Percentiles rank a stretch among this genome's conserved stretches.
phyloP scores from a whole-genome alignment of 2,888 invertebrate genomes.

The Scaptomyza polygonia region DNA sequence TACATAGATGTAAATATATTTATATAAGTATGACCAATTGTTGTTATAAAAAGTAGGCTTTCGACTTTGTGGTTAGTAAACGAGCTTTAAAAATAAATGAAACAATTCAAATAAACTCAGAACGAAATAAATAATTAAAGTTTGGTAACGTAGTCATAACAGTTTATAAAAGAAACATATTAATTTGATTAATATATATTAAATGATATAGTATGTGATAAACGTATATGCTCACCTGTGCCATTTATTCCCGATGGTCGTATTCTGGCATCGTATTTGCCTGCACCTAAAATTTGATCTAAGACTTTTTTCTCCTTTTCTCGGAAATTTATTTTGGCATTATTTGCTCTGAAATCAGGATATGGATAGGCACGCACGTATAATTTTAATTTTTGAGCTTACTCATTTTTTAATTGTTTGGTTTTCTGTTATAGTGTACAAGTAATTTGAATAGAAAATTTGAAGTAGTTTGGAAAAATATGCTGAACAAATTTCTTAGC shows the following conservation, averaged over 20 bases:
- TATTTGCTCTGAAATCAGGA: constrained; percentile 88
- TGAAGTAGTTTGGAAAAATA: constrained; percentile 64
- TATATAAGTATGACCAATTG: constrained; percentile 45
- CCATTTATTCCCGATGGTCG: constrained; percentile 96
- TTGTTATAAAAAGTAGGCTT: constrained; percentile 32
- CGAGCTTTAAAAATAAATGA: constrained; percentile 12
- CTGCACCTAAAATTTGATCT: constrained; percentile 95
- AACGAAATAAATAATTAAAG: constrained; percentile 1
- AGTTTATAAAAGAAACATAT: constrained; percentile 6
- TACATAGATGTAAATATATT: constrained; percentile 14
- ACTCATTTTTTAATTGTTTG: constrained; percentile 15
- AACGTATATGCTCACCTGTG: constrained; percentile 89
- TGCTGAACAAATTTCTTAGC: constrained; percentile 43
- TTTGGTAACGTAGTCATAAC: constrained; percentile 14
- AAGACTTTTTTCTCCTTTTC: constrained; percentile 97
- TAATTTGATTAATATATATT: background rate
- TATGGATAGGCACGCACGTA: constrained; percentile 83
- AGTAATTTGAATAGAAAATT: constrained; percentile 21
- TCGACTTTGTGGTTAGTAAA: constrained; percentile 28
- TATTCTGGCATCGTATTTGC: constrained; percentile 96
- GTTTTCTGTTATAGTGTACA: constrained; percentile 25
- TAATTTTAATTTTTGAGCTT: constrained; percentile 69
- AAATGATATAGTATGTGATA: background rate
- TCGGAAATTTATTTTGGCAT: constrained; percentile 94
- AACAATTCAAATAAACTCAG: constrained; percentile 11